A percentile compares a stretch with the other conserved stretches of the same genome.
Conservation (phyloP, 2,888 invertebrate species). For the Celastrina argiolus region DNA sequence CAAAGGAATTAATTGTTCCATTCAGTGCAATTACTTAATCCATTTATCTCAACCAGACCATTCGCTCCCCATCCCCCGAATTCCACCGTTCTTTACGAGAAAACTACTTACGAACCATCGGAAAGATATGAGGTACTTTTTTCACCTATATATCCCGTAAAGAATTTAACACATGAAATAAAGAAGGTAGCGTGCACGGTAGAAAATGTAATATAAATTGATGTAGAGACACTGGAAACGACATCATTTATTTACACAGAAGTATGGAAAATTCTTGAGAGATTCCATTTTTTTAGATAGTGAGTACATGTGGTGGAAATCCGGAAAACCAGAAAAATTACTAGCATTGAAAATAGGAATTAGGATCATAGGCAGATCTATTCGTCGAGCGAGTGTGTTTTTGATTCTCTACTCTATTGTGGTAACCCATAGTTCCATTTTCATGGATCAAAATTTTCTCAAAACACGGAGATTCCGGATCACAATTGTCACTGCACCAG, state of each 20-base stretch:
- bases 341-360: no score
- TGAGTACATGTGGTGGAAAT: no score
- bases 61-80: constrained; percentile 49
- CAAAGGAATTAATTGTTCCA: constrained; percentile 17
- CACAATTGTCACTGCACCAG: no score
- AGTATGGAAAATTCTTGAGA: no score
- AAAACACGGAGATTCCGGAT: no score
- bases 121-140: constrained; percentile 55
- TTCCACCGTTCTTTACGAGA: constrained; percentile 42
- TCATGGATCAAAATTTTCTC: no score
- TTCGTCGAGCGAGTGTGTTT: no score
- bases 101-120: constrained; percentile 45
- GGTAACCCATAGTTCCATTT: no score
- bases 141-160: constrained; percentile 65
- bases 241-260: neutral
- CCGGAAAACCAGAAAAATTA: no score
- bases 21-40: constrained; percentile 35
- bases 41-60: constrained; percentile 54
- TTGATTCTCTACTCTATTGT: no score
- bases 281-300: no score
- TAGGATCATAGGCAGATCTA: no score
- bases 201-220: constrained; percentile 43
- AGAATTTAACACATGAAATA: constrained; percentile 76
- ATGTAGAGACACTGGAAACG: constrained; percentile 33
- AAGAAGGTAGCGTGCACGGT: constrained; percentile 55